Conservation (phyloP, 2,888 invertebrate species). For the Opisthograptis luteolata region DNA sequence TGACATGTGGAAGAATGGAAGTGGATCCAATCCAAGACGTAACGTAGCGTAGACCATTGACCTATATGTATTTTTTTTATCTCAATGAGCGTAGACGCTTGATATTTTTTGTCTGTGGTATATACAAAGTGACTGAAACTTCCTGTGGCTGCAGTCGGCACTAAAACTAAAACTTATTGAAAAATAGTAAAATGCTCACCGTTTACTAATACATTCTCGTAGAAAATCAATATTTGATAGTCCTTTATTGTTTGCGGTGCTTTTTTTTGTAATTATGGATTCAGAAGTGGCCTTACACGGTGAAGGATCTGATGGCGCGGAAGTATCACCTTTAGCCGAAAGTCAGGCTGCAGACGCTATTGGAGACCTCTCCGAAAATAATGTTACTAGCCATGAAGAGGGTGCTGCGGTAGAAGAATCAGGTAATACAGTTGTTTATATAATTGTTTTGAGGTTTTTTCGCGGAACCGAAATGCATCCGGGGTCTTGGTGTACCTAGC, state of each 20-base stretch:
- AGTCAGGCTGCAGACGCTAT: conserved; percentile 63
- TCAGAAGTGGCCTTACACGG: conserved; percentile 69
- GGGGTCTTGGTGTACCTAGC: too few relatives aligned
- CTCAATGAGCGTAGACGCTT: too few relatives aligned
- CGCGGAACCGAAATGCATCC: conserved; percentile 8
- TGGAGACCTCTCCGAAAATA: conserved; percentile 66
- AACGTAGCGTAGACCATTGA: too few relatives aligned
- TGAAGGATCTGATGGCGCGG: conserved; percentile 78
- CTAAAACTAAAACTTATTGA: too few relatives aligned
- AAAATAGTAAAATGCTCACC: conserved; percentile 57
- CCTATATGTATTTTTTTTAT: too few relatives aligned
- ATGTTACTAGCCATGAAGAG: conserved; percentile 66
- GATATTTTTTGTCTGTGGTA: too few relatives aligned
- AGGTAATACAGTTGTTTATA: conserved; percentile 45
- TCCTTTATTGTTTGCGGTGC: conserved; percentile 37
- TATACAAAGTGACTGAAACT: too few relatives aligned
- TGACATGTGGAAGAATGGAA: too few relatives aligned
- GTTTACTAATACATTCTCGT: conserved; percentile 41
- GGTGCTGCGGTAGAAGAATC: conserved; percentile 58
- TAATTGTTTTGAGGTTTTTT: background rate
- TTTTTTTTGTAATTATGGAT: conserved; percentile 60
- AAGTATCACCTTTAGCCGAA: conserved; percentile 73
- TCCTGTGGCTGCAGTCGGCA: too few relatives aligned
- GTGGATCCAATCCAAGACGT: too few relatives aligned
- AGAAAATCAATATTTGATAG: conserved; percentile 61